Evolutionary conservation across 2,797 vertebrate genomes (phyloP).

Genomic region (Anguilla megastoma): DNA sequence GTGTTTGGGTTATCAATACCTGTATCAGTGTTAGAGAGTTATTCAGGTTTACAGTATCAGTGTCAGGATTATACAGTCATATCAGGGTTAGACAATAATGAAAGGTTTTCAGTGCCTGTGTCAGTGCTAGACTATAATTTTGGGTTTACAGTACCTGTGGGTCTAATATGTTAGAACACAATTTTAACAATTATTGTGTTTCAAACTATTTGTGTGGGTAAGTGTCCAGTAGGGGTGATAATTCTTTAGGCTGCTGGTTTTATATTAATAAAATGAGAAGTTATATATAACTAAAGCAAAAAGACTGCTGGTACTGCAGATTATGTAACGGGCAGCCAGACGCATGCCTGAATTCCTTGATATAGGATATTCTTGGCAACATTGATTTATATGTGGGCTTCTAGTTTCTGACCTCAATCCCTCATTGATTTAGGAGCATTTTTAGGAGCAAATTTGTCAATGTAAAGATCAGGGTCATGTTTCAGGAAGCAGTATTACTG

Average conservation of each 20-base stretch:
- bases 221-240: too few relatives aligned
- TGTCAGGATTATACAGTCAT: neutral
- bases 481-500: constrained; percentile 32
- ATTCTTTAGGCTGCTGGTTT: too few relatives aligned
- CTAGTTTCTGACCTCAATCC: constrained; percentile 35
- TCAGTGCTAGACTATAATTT: neutral
- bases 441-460: constrained; percentile 1
- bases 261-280: too few relatives aligned
- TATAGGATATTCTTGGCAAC: constrained; percentile 50
- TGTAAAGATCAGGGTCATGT: neutral
- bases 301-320: constrained; percentile 8
- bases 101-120: neutral
- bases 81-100: neutral
- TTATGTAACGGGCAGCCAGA: constrained; percentile 38
- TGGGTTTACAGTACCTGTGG: constrained; percentile 75
- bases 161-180: constrained; percentile 56
- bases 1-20: neutral
- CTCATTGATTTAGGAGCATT: constrained; percentile 41
- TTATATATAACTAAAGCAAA: constrained; percentile 18
- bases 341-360: constrained; percentile 31
- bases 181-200: too few relatives aligned
- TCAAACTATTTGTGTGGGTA: too few relatives aligned
- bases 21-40: neutral
- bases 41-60: neutral
- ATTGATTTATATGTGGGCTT: constrained; percentile 41